A percentile compares a stretch with the other conserved stretches of the same genome.
These are phyloP conservation scores for Tetranychus truncatus DNA, from an alignment of 2,888 invertebrate species.

Conservation along the genomic window DNA sequence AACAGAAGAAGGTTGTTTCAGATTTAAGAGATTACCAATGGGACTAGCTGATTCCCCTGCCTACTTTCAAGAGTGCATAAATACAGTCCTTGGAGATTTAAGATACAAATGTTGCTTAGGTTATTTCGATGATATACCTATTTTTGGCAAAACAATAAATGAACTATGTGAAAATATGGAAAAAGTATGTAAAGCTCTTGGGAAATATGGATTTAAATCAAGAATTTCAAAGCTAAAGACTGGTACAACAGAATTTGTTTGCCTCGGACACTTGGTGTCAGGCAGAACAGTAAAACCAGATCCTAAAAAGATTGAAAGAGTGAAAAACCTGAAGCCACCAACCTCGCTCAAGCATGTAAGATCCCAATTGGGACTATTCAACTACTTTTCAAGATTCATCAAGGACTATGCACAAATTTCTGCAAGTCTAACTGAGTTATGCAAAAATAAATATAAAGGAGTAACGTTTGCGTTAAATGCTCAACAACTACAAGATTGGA, in stretches of 20 bases:
- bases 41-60: background rate
- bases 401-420: background rate
- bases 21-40: background rate
- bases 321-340: background rate
- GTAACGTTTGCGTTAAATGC: background rate
- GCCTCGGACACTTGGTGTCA: background rate
- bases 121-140: background rate
- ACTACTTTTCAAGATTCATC: background rate
- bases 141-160: background rate
- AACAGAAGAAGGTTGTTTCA: background rate
- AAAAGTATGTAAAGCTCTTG: background rate
- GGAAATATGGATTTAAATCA: background rate
- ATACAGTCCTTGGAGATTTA: background rate
- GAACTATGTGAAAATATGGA: background rate
- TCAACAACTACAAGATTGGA: background rate
- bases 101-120: background rate
- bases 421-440: background rate
- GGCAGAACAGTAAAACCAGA: background rate
- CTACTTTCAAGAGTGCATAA: background rate
- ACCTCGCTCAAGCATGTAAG: background rate
- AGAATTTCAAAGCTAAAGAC: background rate
- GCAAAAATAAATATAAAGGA: background rate
- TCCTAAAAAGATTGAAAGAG: background rate
- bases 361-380: background rate
- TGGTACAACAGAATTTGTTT: background rate